These are phyloP conservation scores for Uria lomvia DNA, from an alignment of 2,113 vertebrate species.

Conservation along the genomic window DNA sequence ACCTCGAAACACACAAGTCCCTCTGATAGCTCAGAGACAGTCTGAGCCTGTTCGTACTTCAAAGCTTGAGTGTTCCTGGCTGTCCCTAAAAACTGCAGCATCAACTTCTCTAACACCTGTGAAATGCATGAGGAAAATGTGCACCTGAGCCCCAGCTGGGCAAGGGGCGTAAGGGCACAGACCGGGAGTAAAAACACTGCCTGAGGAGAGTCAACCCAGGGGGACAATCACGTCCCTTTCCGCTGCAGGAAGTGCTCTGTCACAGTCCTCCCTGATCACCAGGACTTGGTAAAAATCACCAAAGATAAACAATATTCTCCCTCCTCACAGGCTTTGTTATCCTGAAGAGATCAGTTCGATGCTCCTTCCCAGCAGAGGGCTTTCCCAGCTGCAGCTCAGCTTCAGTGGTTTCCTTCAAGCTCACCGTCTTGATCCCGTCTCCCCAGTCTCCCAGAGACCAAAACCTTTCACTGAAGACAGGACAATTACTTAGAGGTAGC, in stretches of 20 bases:
- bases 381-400: background rate
- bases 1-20: background rate
- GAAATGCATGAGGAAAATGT: rapidly evolving
- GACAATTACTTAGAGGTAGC: background rate
- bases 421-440: background rate
- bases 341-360: background rate
- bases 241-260: background rate
- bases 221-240: background rate
- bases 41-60: background rate
- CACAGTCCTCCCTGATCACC: background rate
- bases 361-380: background rate
- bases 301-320: rapidly evolving
- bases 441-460: background rate
- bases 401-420: background rate
- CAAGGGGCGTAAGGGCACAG: background rate
- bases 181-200: too few species aligned
- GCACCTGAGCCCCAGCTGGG: background rate
- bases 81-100: rapidly evolving
- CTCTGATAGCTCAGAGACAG: background rate
- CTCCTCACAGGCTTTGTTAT: background rate
- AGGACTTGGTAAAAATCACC: background rate
- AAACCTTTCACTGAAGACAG: background rate
- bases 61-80: background rate
- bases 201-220: background rate
- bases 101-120: background rate